These are phyloP conservation scores for Drosophila ironensis DNA, from an alignment of 1,140 invertebrate species.

Conservation along the genomic window DNA sequence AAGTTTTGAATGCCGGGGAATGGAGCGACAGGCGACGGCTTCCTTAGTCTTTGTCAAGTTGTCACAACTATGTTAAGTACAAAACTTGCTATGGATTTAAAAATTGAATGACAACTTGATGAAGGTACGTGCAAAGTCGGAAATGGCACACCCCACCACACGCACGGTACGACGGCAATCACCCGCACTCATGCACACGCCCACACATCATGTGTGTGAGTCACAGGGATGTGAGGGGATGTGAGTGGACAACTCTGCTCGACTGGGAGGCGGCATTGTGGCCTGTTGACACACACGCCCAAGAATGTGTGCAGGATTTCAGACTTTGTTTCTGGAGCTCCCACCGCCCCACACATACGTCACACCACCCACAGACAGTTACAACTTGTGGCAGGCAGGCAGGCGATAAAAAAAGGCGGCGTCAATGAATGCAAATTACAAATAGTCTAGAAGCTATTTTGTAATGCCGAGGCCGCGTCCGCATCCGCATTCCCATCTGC, in stretches of 20 bases:
- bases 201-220: not conserved
- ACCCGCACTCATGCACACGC: constrained; percentile 19
- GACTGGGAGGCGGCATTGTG: constrained; percentile 56
- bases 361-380: constrained; percentile 24
- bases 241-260: constrained; percentile 42
- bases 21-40: constrained; percentile 49
- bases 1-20: constrained; percentile 60
- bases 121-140: constrained; percentile 79
- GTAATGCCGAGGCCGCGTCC: constrained; percentile 63
- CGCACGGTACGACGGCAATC: constrained; percentile 42
- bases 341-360: constrained; percentile 13
- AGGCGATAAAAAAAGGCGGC: constrained; percentile 64
- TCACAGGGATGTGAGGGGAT: constrained; percentile 14
- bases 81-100: constrained; percentile 80
- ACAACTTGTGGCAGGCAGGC: constrained; percentile 44
- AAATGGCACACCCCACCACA: constrained; percentile 63
- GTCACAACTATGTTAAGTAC: constrained; percentile 80
- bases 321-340: constrained; percentile 60
- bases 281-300: constrained; percentile 67
- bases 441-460: constrained; percentile 64
- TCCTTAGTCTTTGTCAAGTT: constrained; percentile 74
- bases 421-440: constrained; percentile 77
- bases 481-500: constrained; percentile 15
- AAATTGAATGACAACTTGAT: constrained; percentile 81
- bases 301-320: constrained; percentile 39